These are phyloP conservation scores for Mizuhopecten yessoensis DNA, from an alignment of 1,140 invertebrate genomes.

Conservation along the genomic window DNA sequence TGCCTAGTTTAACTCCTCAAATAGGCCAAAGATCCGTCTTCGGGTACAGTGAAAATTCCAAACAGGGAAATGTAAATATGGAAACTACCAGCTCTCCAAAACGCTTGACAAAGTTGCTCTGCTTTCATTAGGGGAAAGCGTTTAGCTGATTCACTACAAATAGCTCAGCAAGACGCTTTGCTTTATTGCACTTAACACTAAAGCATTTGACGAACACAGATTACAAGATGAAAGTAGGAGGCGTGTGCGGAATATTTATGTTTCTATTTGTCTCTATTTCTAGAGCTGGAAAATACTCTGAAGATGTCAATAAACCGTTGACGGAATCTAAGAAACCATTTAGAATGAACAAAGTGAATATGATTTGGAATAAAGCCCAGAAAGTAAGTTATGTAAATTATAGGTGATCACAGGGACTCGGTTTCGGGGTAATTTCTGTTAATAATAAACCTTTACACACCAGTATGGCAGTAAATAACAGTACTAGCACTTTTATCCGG, in stretches of 20 bases:
- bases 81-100: background rate
- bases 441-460: too few species aligned
- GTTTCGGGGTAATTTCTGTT: too few species aligned
- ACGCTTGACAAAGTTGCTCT: background rate
- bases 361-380: slow-evolving; percentile 92
- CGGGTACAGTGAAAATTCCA: background rate
- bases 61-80: slow-evolving; percentile 3
- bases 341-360: slow-evolving; percentile 93
- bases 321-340: slow-evolving; percentile 87
- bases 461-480: too few species aligned
- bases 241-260: background rate
- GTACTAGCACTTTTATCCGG: too few species aligned
- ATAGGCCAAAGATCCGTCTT: too few species aligned
- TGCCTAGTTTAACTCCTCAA: too few species aligned
- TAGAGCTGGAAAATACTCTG: background rate
- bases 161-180: background rate
- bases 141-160: background rate
- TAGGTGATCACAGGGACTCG: too few species aligned
- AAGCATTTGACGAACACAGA: too few species aligned
- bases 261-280: background rate
- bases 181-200: too few species aligned
- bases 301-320: slow-evolving; percentile 3
- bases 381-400: slow-evolving; percentile 87
- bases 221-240: slow-evolving; percentile 5
- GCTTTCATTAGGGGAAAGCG: background rate